Conservation (phyloP, 1,140 invertebrate genomes). For the Andricus grossulariae region DNA sequence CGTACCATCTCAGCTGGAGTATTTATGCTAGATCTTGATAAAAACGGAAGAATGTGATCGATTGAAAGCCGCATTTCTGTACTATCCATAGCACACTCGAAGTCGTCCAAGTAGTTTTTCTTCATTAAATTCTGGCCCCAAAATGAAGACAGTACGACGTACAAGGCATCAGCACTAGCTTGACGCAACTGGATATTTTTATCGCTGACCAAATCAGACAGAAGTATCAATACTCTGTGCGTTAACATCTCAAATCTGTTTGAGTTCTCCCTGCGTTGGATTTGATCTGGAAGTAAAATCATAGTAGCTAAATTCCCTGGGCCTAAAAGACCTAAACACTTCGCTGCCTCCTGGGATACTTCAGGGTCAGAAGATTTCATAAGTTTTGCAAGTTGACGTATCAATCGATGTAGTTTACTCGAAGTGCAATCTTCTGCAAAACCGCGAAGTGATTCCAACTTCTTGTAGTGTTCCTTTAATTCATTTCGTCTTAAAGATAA, state of each 20-base stretch:
- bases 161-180: slow-evolving; percentile 11
- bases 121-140: slow-evolving; percentile 21
- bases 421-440: slow-evolving; percentile 78
- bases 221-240: slow-evolving; percentile 65
- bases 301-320: slow-evolving; percentile 83
- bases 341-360: slow-evolving; percentile 80
- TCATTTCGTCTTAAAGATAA: slow-evolving; percentile 73
- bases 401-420: slow-evolving; percentile 78
- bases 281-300: slow-evolving; percentile 78
- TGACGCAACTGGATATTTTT: slow-evolving; percentile 44
- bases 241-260: slow-evolving; percentile 66
- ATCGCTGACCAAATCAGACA: slow-evolving; percentile 69
- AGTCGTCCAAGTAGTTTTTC: background rate
- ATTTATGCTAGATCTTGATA: slow-evolving; percentile 13
- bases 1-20: slow-evolving; percentile 40
- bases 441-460: slow-evolving; percentile 71
- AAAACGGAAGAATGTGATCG: slow-evolving; percentile 23
- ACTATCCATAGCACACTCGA: slow-evolving; percentile 7
- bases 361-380: slow-evolving; percentile 70
- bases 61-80: background rate
- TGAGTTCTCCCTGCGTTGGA: slow-evolving; percentile 58
- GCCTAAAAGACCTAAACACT: slow-evolving; percentile 88
- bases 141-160: background rate
- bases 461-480: slow-evolving; percentile 73
- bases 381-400: slow-evolving; percentile 78